A percentile compares a stretch with the other conserved stretches of the same genome.
Evolutionary conservation across 2,888 invertebrate genomes (phyloP).

Genomic region (Metacarcinus magister): DNA sequence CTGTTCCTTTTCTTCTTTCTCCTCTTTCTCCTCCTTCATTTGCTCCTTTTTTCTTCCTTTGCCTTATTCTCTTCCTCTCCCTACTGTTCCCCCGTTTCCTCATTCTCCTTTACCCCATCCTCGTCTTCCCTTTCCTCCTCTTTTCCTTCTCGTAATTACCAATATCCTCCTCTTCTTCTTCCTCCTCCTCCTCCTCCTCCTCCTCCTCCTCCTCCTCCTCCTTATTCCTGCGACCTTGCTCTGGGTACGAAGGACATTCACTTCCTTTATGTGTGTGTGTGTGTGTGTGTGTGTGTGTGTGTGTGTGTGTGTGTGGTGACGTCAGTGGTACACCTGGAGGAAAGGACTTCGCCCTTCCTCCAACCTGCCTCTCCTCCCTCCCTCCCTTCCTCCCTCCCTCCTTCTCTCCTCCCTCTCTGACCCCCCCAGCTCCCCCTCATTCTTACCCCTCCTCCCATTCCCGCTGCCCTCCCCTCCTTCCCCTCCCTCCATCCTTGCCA

Average conservation of each 20-base stretch:
- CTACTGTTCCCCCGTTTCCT: no score
- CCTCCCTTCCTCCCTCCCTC: not conserved
- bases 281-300: constrained; percentile 46
- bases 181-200: not conserved
- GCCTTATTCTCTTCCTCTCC: not conserved
- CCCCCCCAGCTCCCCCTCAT: not conserved
- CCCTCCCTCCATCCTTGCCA: not conserved
- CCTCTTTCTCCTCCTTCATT: not conserved
- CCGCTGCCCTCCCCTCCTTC: not conserved
- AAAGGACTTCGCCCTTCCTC: not conserved
- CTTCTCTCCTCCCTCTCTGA: not conserved
- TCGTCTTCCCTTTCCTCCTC: not conserved
- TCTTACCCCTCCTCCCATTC: not conserved
- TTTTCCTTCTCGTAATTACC: not conserved
- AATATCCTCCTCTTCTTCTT: not conserved
- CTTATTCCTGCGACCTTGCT: constrained; percentile 27
- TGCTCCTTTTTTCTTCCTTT: not conserved
- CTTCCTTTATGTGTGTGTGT: not conserved
- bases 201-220: constrained; percentile 14
- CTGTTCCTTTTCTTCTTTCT: not conserved
- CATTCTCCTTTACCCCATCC: not conserved
- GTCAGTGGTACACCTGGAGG: constrained; percentile 39
- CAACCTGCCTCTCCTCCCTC: not conserved
- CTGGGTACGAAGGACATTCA: constrained; percentile 12
- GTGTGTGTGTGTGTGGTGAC: constrained; percentile 3